Percentiles rank a stretch among this genome's conserved stretches.
Conservation (phyloP, 2,113 vertebrate species). For the Corydoras maculifer region DNA sequence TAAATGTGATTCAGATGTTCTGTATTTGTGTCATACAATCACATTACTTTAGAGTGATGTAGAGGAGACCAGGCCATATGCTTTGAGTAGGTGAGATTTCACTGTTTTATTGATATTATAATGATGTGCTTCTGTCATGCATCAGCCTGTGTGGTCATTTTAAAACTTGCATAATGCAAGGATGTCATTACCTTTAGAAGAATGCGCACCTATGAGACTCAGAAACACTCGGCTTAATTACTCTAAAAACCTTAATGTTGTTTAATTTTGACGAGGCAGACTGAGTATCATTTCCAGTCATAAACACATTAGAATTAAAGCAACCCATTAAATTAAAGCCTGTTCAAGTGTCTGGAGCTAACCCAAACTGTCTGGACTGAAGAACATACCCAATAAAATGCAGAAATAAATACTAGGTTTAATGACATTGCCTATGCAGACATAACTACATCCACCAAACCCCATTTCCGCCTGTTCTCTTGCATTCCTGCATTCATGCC, state of each 20-base stretch:
- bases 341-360: slow-evolving; percentile 52
- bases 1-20: too few relatives aligned
- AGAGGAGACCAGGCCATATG: too few relatives aligned
- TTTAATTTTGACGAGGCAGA: slow-evolving; percentile 26
- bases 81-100: too few relatives aligned
- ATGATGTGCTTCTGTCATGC: too few relatives aligned
- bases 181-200: slow-evolving; percentile 9
- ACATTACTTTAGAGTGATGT: too few relatives aligned
- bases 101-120: too few relatives aligned
- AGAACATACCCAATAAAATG: slow-evolving; percentile 34
- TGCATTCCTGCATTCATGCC: slow-evolving; percentile 54
- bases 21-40: too few relatives aligned
- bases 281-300: slow-evolving; percentile 44
- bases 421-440: slow-evolving; percentile 49
- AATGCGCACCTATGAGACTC: slow-evolving; percentile 11
- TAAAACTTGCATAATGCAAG: slow-evolving; percentile 3
- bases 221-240: slow-evolving; percentile 30
- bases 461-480: slow-evolving; percentile 60
- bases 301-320: slow-evolving; percentile 47
- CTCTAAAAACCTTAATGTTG: slow-evolving; percentile 33
- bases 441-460: slow-evolving; percentile 58
- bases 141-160: neutral
- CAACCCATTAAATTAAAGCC: slow-evolving; percentile 46
- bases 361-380: slow-evolving; percentile 35
- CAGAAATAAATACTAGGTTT: slow-evolving; percentile 33